Conservation (phyloP, 2,113 vertebrate genomes). For the Hemiprocne comata region DNA sequence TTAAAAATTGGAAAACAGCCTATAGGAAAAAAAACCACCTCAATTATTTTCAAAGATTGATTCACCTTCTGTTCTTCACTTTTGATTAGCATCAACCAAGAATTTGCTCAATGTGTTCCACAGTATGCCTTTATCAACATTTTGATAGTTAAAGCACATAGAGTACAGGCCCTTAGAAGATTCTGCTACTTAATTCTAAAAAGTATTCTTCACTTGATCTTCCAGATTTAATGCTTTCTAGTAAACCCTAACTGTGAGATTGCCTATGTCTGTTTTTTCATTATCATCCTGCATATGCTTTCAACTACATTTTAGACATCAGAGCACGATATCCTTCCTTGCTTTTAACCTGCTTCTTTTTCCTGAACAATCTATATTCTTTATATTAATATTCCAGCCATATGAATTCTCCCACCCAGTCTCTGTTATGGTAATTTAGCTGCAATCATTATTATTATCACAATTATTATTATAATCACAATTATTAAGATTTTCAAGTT, state of each 20-base stretch:
- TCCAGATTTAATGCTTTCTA: neutral
- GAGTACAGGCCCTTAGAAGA: neutral
- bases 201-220: neutral
- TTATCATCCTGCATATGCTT: neutral
- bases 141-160: neutral
- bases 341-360: neutral
- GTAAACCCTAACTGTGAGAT: neutral
- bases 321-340: neutral
- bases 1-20: neutral
- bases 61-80: neutral
- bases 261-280: neutral
- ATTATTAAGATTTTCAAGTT: neutral
- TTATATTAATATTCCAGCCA: neutral
- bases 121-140: neutral
- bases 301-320: neutral
- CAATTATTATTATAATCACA: too few species aligned
- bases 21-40: fast-evolving
- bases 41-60: neutral
- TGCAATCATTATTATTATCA: too few species aligned
- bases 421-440: neutral
- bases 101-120: neutral
- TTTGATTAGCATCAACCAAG: neutral
- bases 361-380: neutral
- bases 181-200: neutral
- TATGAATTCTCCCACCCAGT: neutral